These are phyloP conservation scores for Andricus curvator DNA, from an alignment of 2,888 invertebrate species.

Conservation along the genomic window DNA sequence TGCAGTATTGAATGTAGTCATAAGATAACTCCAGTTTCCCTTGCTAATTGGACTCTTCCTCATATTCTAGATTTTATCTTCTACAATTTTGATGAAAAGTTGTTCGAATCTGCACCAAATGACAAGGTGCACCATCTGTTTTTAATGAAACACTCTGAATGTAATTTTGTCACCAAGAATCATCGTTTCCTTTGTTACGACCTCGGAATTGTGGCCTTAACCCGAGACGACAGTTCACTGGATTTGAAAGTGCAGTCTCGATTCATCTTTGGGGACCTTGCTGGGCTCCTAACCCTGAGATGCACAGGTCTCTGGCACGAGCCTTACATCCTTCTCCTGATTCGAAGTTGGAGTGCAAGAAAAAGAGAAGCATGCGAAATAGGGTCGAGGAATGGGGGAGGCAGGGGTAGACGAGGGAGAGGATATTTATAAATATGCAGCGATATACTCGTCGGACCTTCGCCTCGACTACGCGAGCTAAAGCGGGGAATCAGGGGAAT, in stretches of 20 bases:
- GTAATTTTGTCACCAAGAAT: neutral
- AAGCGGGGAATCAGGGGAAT: slow-evolving; percentile 47
- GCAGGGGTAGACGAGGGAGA: slow-evolving; percentile 43
- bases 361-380: slow-evolving; percentile 27
- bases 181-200: slow-evolving; percentile 22
- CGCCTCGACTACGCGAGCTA: slow-evolving; percentile 59
- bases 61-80: no score
- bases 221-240: slow-evolving; percentile 38
- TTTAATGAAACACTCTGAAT: neutral
- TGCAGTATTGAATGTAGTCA: no score
- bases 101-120: no score
- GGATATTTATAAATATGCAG: slow-evolving; percentile 74
- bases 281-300: slow-evolving; percentile 40
- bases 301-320: slow-evolving; percentile 29
- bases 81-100: no score
- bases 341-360: slow-evolving; percentile 26
- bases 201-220: slow-evolving; percentile 26
- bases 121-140: neutral
- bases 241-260: slow-evolving; percentile 41
- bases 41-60: no score
- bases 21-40: no score
- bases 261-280: slow-evolving; percentile 40
- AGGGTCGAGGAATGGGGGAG: neutral
- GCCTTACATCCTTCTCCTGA: slow-evolving; percentile 35
- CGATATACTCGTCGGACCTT: slow-evolving; percentile 65